These are phyloP conservation scores for Hemicentrotus pulcherrimus DNA, from an alignment of 35 echinoderm and acorn worm species.

Conservation along the genomic window DNA sequence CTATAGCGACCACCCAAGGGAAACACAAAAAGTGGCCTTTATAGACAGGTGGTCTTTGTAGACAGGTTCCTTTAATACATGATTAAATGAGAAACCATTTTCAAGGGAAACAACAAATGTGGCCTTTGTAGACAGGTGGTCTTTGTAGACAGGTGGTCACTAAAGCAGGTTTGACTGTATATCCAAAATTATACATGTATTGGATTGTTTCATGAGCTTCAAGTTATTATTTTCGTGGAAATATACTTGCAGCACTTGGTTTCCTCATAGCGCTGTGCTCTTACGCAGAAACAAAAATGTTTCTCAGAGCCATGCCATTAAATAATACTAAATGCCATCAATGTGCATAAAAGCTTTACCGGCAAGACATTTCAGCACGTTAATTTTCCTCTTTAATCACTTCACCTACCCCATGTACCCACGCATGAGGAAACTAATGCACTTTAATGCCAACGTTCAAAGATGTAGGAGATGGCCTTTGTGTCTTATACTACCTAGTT, in stretches of 20 bases:
- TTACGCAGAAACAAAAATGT: neutral
- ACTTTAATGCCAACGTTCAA: neutral
- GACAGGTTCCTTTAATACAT: no score
- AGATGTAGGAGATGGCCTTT: neutral
- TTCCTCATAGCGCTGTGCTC: neutral
- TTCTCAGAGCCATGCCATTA: neutral
- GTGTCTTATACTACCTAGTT: neutral
- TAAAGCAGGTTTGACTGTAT: no score
- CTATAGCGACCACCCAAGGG: no score
- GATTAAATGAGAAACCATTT: no score
- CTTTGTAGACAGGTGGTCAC: no score
- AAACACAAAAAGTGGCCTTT: no score
- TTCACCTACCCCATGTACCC: neutral
- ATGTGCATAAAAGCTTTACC: neutral
- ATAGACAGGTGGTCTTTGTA: no score
- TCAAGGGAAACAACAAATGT: no score
- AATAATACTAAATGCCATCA: neutral
- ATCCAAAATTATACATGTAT: no score
- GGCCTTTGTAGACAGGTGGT: no score
- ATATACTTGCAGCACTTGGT: neutral
- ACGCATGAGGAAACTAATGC: neutral
- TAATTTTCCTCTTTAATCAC: constrained; percentile 5
- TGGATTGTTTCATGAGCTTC: no score
- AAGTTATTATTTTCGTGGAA: neutral
- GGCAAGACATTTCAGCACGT: neutral